Conservation (phyloP, 2,113 vertebrate species). For the Carassius carassius region DNA sequence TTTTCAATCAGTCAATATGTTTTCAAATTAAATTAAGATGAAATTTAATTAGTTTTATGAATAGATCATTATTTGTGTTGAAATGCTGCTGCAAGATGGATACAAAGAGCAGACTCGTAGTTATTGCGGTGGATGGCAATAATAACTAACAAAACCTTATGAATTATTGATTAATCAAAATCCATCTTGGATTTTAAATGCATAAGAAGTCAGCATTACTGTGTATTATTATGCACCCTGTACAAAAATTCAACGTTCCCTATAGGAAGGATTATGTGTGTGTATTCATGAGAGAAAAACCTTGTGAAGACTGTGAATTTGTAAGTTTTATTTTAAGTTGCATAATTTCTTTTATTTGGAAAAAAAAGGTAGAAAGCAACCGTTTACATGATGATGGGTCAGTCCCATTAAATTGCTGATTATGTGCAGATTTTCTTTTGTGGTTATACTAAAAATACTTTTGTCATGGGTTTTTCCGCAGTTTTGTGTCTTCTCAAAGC, state of each 20-base stretch:
- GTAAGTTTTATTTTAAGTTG: neutral
- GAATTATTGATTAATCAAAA: conserved; percentile 11
- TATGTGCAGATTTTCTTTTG: neutral
- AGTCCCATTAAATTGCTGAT: neutral
- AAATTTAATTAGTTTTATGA: conserved; percentile 48
- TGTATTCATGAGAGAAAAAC: neutral
- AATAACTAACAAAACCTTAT: neutral
- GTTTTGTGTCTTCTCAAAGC: neutral
- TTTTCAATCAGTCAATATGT: conserved; percentile 42
- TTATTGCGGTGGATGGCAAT: neutral
- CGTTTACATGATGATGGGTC: neutral
- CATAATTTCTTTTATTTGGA: neutral
- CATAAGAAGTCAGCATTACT: neutral
- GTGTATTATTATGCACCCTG: neutral
- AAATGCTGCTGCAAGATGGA: neutral
- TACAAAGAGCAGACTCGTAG: neutral
- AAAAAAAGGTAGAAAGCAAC: too few relatives aligned
- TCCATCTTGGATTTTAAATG: neutral
- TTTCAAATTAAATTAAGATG: conserved; percentile 37
- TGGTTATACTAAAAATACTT: neutral
- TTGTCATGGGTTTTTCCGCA: neutral
- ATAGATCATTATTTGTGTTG: conserved; percentile 30
- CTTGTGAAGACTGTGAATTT: neutral
- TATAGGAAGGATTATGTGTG: neutral
- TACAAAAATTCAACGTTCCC: neutral